A percentile compares a stretch with the other conserved stretches of the same genome.
These are phyloP conservation scores for Empidonax alnorum DNA, from an alignment of 2,113 vertebrate genomes.

Conservation along the genomic window DNA sequence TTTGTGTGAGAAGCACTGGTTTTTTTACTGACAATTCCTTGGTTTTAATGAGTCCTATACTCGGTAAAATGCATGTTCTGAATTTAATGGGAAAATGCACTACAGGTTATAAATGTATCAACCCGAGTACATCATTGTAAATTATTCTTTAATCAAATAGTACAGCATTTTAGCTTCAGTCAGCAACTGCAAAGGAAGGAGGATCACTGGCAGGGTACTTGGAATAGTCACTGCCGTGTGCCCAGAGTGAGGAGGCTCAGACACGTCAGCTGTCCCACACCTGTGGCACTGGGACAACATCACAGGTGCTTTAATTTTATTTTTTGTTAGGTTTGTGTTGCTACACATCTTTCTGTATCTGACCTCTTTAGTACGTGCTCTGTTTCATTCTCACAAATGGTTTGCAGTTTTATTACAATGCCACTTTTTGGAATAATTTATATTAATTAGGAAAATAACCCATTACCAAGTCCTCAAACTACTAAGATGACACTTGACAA, in stretches of 20 bases:
- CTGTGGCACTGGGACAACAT: neutral
- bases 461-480: neutral
- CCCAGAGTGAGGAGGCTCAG: neutral
- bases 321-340: neutral
- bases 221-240: accelerated
- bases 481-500: neutral
- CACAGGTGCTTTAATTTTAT: neutral
- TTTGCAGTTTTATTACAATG: neutral
- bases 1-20: neutral
- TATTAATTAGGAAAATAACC: neutral
- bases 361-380: neutral
- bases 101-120: neutral
- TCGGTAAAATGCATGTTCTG: neutral
- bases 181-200: neutral
- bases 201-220: neutral
- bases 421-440: neutral
- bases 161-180: neutral
- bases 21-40: neutral
- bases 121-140: neutral
- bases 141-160: neutral
- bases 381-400: neutral
- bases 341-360: neutral
- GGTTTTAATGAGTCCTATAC: neutral
- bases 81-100: neutral
- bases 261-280: neutral